Percentiles rank a stretch among this genome's conserved stretches.
These are phyloP conservation scores for Apamea crenata DNA, from an alignment of 2,888 invertebrate species.

Conservation along the genomic window DNA sequence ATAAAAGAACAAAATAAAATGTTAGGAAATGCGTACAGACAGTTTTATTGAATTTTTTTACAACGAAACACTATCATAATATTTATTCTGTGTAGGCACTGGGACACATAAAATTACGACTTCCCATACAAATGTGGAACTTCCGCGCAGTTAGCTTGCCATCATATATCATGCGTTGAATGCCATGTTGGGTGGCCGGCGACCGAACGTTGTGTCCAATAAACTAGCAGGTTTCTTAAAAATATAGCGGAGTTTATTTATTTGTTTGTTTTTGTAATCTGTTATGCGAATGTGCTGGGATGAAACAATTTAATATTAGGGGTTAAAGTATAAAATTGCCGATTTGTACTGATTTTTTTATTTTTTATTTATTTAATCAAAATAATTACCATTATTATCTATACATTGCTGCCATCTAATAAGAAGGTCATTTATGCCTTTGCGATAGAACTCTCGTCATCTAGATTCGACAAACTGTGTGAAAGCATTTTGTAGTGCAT, in stretches of 20 bases:
- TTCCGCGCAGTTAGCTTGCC: constrained; percentile 71
- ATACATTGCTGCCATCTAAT: no score
- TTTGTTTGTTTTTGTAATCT: constrained; percentile 32
- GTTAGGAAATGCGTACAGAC: constrained; percentile 28
- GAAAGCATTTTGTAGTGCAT: no score
- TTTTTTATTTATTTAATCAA: no score
- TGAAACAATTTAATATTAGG: not conserved
- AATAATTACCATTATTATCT: no score
- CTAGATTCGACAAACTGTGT: no score
- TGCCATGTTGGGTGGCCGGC: constrained; percentile 60
- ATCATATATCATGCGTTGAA: constrained; percentile 70
- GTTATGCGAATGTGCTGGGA: not conserved
- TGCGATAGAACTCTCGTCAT: no score
- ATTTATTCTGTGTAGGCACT: constrained; percentile 56
- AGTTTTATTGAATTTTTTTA: constrained; percentile 46
- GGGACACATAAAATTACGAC: constrained; percentile 69
- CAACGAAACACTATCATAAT: constrained; percentile 47
- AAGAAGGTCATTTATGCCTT: no score
- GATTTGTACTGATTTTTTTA: no score
- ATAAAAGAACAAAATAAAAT: not conserved
- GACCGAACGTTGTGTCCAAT: constrained; percentile 58
- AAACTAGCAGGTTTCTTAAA: constrained; percentile 58
- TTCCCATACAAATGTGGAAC: constrained; percentile 72
- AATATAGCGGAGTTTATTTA: constrained; percentile 53
- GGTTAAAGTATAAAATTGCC: no score